Evolutionary conservation across 2,888 invertebrate species (phyloP).

Genomic region (Euplexia lucipara): DNA sequence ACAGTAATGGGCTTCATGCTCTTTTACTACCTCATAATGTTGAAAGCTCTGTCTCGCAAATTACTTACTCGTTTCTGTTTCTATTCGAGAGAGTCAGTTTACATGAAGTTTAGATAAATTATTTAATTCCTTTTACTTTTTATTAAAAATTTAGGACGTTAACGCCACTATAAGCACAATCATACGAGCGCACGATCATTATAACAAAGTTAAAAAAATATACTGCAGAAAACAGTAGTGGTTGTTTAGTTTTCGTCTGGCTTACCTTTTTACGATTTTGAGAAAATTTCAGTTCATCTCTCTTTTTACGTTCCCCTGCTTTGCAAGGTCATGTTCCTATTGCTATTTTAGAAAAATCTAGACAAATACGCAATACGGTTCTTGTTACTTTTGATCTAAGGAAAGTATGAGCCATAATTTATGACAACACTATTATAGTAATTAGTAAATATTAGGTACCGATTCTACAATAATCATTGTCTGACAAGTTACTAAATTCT

Average conservation of each 20-base stretch:
- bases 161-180: too few species aligned
- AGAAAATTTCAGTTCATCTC: neutral
- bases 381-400: neutral
- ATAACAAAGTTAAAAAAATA: neutral
- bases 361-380: neutral
- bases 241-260: neutral
- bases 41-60: conserved; percentile 57
- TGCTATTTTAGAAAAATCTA: neutral
- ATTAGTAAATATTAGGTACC: neutral
- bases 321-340: neutral
- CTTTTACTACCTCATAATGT: conserved; percentile 61
- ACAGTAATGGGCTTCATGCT: conserved; percentile 54
- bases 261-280: neutral
- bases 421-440: neutral
- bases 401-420: neutral
- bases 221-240: neutral
- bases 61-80: conserved; percentile 40
- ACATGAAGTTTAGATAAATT: conserved; percentile 7
- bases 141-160: neutral
- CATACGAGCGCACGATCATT: neutral
- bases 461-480: conserved; percentile 12
- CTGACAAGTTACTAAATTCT: conserved; percentile 17
- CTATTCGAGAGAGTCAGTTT: conserved; percentile 24
- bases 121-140: neutral
- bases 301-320: neutral